A percentile compares a stretch with the other conserved stretches of the same genome.
These are phyloP conservation scores for Condylura cristata DNA, from an alignment of 2,113 vertebrate species.

Conservation along the genomic window DNA sequence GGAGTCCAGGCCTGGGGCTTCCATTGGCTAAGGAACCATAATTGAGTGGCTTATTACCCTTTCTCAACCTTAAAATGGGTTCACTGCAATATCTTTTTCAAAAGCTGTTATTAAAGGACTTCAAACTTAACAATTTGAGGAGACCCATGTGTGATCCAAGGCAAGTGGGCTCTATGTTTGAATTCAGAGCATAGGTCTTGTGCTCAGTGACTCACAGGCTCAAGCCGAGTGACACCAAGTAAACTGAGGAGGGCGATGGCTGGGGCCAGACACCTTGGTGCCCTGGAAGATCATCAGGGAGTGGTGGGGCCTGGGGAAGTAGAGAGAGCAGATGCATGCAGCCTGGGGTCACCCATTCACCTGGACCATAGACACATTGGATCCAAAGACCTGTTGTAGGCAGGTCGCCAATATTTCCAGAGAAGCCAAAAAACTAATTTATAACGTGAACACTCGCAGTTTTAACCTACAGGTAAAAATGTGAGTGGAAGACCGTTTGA, in stretches of 20 bases:
- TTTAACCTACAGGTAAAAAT: not conserved
- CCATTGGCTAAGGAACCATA: not conserved
- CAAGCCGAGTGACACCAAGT: accelerated
- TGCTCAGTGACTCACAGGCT: not conserved
- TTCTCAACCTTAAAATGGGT: not conserved
- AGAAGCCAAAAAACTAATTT: not conserved
- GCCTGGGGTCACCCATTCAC: not conserved
- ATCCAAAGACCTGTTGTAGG: not conserved
- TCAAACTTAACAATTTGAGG: not conserved
- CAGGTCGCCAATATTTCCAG: not conserved
- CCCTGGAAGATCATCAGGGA: not conserved
- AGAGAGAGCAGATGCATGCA: not conserved
- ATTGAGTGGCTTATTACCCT: not conserved
- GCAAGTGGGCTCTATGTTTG: not conserved
- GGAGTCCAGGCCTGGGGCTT: not conserved
- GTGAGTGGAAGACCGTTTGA: not conserved
- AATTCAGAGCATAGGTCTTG: not conserved
- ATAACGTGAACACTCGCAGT: not conserved
- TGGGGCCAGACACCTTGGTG: not conserved
- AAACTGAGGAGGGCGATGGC: not conserved
- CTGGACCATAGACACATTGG: accelerated
- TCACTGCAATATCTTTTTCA: not conserved
- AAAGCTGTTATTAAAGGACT: not conserved
- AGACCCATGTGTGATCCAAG: not conserved
- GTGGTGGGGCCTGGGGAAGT: accelerated